A percentile compares a stretch with the other conserved stretches of the same genome.
phyloP scores from a whole-genome alignment of 2,113 vertebrate genomes.

The Poeciliopsis turrubarensis region DNA sequence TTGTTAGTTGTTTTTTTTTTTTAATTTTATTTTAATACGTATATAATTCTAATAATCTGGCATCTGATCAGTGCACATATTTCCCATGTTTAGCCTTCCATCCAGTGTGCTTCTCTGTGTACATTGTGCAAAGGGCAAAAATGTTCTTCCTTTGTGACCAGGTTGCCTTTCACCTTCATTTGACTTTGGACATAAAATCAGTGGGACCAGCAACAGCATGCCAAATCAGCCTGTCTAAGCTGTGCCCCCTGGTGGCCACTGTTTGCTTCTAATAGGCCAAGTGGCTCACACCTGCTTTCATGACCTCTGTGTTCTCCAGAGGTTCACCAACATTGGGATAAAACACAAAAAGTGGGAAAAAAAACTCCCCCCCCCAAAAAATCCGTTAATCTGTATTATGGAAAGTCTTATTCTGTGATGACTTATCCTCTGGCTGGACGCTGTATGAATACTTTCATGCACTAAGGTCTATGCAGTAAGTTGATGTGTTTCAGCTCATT shows the following conservation, averaged over 20 bases:
- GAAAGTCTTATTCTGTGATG: neutral
- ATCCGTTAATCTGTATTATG: neutral
- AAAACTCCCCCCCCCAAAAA: too few relatives aligned
- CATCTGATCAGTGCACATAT: neutral
- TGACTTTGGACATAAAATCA: slow-evolving; percentile 56
- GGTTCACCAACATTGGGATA: neutral
- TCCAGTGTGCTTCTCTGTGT: neutral
- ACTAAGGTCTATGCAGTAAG: neutral
- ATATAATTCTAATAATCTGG: neutral
- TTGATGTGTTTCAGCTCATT: neutral
- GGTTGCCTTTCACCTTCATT: slow-evolving; percentile 60
- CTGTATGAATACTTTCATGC: neutral
- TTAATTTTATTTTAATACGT: neutral
- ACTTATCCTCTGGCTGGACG: neutral
- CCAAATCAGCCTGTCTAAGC: slow-evolving; percentile 10
- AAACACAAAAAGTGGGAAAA: neutral
- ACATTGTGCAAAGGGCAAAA: neutral
- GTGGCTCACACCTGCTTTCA: slow-evolving; percentile 13
- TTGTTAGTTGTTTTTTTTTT: too few relatives aligned
- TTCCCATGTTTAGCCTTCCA: neutral
- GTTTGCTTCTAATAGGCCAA: slow-evolving; percentile 25
- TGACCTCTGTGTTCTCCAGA: slow-evolving; percentile 2
- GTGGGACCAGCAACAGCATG: slow-evolving; percentile 4
- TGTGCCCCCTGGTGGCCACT: slow-evolving; percentile 47
- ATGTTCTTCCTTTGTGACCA: slow-evolving; percentile 7